These are phyloP conservation scores for Tapirus terrestris DNA, from an alignment of 2,113 vertebrate genomes.

Conservation along the genomic window DNA sequence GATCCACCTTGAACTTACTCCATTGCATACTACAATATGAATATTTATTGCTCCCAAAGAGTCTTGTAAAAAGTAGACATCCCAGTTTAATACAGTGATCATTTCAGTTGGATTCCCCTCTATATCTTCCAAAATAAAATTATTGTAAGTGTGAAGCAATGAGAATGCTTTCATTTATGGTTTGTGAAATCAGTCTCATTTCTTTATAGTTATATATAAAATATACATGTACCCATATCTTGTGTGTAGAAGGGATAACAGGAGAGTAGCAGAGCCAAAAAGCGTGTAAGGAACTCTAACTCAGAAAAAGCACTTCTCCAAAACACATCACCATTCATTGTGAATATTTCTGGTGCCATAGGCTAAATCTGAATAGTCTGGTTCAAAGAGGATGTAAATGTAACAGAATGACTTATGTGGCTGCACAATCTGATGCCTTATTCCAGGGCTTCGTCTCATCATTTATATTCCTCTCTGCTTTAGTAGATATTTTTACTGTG, in stretches of 20 bases:
- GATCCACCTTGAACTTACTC: neutral
- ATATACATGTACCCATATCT: neutral
- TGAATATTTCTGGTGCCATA: neutral
- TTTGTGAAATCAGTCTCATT: neutral
- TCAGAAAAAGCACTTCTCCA: neutral
- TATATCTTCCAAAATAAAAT: neutral
- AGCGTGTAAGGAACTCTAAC: neutral
- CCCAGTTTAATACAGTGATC: neutral
- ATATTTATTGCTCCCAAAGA: neutral
- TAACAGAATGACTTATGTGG: constrained; percentile 38
- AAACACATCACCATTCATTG: neutral
- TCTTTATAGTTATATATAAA: neutral
- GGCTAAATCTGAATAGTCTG: neutral
- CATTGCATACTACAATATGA: neutral
- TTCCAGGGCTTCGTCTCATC: neutral
- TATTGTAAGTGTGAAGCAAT: neutral
- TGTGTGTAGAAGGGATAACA: neutral
- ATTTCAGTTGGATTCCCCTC: neutral
- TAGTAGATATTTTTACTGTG: neutral
- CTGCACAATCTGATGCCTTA: neutral
- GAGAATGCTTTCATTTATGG: neutral
- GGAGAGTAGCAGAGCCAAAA: neutral
- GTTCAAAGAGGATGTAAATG: constrained; percentile 28
- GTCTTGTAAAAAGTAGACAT: neutral
- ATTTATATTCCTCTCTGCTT: neutral